Percentiles rank a stretch among this genome's conserved stretches.
Evolutionary conservation across 2,113 vertebrate species (phyloP).

Genomic region (Psilopsiagon aymara): DNA sequence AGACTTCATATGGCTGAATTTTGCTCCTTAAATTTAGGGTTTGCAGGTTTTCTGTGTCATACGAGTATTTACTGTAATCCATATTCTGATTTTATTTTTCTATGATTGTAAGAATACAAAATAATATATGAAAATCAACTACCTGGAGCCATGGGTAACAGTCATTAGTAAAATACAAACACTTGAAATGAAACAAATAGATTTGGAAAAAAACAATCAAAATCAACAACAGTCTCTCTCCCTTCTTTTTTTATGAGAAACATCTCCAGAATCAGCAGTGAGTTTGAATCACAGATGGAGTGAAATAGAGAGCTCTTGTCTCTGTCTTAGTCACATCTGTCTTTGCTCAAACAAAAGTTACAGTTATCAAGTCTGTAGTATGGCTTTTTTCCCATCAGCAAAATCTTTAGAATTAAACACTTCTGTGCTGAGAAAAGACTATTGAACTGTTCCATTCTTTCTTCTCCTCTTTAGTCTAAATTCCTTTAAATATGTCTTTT

Average conservation of each 20-base stretch:
- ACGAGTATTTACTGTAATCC: neutral
- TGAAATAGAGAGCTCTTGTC: constrained; percentile 23
- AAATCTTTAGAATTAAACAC: neutral
- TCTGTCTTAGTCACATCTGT: constrained; percentile 45
- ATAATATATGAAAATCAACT: neutral
- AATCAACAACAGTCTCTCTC: neutral
- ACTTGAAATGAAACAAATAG: neutral
- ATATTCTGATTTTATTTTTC: neutral
- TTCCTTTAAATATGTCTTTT: neutral
- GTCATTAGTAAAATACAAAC: neutral
- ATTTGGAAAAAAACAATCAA: neutral
- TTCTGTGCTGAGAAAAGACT: neutral
- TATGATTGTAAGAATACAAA: neutral
- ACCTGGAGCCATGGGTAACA: neutral
- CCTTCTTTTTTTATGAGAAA: neutral
- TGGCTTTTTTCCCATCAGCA: neutral
- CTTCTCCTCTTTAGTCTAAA: neutral
- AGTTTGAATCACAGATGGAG: constrained; percentile 45
- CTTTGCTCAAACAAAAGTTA: constrained; percentile 40
- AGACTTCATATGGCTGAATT: neutral
- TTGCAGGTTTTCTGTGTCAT: neutral
- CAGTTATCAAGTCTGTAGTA: neutral
- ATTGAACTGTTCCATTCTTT: neutral
- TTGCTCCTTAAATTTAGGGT: neutral
- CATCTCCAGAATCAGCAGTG: neutral